Evolutionary conservation across 1,140 invertebrate species (phyloP).

Genomic region (Drosophila bifasciata): DNA sequence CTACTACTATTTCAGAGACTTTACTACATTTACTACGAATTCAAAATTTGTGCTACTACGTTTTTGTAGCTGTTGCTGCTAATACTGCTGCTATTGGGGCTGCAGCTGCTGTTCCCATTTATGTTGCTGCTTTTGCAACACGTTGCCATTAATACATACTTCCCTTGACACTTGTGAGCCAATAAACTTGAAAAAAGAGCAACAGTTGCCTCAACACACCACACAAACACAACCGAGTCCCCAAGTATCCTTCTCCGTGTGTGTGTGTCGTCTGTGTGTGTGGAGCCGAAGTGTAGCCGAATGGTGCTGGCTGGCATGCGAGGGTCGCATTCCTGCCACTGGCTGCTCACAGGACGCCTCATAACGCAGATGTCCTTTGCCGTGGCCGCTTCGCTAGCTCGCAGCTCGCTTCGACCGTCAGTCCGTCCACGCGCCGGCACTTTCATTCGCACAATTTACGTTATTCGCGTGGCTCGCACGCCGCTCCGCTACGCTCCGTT

Average conservation of each 20-base stretch:
- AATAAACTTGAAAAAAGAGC: conserved; percentile 83
- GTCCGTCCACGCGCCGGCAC: conserved; percentile 59
- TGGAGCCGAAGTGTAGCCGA: conserved; percentile 46
- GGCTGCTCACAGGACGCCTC: conserved; percentile 51
- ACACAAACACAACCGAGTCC: conserved; percentile 21
- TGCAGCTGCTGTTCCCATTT: neutral
- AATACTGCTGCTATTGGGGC: conserved; percentile 15
- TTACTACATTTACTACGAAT: conserved; percentile 5
- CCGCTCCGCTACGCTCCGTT: too few species aligned
- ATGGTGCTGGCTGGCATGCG: conserved; percentile 20
- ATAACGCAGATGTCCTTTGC: conserved; percentile 80
- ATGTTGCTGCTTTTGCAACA: conserved; percentile 58
- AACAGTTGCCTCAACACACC: conserved; percentile 71
- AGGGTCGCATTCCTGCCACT: conserved; percentile 20
- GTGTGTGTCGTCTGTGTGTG: conserved; percentile 8
- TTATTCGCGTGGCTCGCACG: neutral
- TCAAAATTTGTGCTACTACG: conserved; percentile 42
- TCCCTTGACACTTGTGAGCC: conserved; percentile 82
- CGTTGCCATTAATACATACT: conserved; percentile 81
- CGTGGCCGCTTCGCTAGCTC: conserved; percentile 60
- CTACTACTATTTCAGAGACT: conserved; percentile 60
- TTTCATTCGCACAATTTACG: conserved; percentile 32
- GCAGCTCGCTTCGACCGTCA: conserved; percentile 12
- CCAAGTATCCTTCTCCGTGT: neutral
- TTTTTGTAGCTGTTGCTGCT: conserved; percentile 31